A percentile compares a stretch with the other conserved stretches of the same genome.
These are phyloP conservation scores for Myzus persicae DNA, from an alignment of 1,140 invertebrate genomes.

Conservation along the genomic window DNA sequence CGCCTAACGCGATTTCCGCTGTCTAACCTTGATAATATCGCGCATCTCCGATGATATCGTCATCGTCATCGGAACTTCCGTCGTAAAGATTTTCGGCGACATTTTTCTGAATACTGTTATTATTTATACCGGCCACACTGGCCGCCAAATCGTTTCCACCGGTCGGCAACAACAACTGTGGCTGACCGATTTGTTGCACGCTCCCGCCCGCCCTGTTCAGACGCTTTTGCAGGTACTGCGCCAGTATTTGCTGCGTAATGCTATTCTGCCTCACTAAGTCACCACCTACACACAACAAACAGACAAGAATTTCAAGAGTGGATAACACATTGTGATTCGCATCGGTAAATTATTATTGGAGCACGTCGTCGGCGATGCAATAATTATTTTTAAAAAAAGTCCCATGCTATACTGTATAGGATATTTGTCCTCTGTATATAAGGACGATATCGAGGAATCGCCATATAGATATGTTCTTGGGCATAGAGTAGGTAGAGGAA, in stretches of 20 bases:
- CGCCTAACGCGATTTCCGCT: not conserved
- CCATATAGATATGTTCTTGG: too few species aligned
- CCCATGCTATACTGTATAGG: too few species aligned
- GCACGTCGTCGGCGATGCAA: too few species aligned
- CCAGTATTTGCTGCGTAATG: slow-evolving; percentile 76
- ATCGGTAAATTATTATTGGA: not conserved
- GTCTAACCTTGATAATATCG: slow-evolving; percentile 32
- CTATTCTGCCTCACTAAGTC: slow-evolving; percentile 75
- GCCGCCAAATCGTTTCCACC: not conserved
- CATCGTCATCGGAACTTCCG: not conserved
- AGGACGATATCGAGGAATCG: too few species aligned
- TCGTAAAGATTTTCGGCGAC: slow-evolving; percentile 62
- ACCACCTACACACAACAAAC: slow-evolving; percentile 58
- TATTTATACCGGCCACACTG: not conserved
- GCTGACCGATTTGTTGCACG: slow-evolving; percentile 60
- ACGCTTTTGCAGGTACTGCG: slow-evolving; percentile 73
- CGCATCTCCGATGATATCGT: not conserved
- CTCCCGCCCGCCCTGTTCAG: slow-evolving; percentile 64
- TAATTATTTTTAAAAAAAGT: too few species aligned
- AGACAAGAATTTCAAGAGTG: slow-evolving; percentile 40
- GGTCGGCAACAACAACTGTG: slow-evolving; percentile 57
- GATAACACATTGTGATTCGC: not conserved
- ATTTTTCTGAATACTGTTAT: slow-evolving; percentile 10
- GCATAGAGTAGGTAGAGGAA: too few species aligned
- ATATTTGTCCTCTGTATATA: too few species aligned